Evolutionary conservation across 1,140 invertebrate species (phyloP).

Genomic region (Paraescarpia echinospica): DNA sequence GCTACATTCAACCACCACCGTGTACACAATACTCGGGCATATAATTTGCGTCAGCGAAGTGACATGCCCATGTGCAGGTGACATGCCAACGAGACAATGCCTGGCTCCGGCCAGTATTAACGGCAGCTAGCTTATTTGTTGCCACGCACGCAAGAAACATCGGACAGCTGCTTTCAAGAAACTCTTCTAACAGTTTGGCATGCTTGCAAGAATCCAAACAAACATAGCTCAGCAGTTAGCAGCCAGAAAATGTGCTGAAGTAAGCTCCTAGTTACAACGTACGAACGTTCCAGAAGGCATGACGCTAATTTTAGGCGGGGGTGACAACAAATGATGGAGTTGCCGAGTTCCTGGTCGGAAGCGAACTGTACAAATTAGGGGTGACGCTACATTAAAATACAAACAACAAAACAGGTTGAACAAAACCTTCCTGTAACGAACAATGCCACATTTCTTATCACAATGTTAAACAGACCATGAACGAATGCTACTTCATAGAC

Average conservation of each 20-base stretch:
- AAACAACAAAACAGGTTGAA: conserved; percentile 1
- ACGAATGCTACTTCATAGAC: background rate
- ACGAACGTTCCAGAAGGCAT: background rate
- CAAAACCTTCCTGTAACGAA: background rate
- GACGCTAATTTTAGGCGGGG: background rate
- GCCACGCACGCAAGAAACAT: background rate
- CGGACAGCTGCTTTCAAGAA: background rate
- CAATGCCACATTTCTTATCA: background rate
- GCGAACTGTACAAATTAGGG: background rate
- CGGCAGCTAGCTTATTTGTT: background rate
- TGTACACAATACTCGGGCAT: background rate
- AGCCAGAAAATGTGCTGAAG: background rate
- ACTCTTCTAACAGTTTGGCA: background rate
- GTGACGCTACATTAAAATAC: background rate
- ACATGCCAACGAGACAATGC: background rate
- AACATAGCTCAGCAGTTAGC: background rate
- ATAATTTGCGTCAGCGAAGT: background rate
- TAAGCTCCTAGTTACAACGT: too few species aligned
- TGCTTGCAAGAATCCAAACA: background rate
- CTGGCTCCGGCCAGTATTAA: background rate
- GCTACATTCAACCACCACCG: background rate
- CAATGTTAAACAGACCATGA: background rate
- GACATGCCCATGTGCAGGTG: background rate
- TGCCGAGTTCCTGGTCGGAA: background rate
- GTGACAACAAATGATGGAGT: background rate